phyloP scores from a whole-genome alignment of 1,140 invertebrate species.

The Copidosoma floridanum region DNA sequence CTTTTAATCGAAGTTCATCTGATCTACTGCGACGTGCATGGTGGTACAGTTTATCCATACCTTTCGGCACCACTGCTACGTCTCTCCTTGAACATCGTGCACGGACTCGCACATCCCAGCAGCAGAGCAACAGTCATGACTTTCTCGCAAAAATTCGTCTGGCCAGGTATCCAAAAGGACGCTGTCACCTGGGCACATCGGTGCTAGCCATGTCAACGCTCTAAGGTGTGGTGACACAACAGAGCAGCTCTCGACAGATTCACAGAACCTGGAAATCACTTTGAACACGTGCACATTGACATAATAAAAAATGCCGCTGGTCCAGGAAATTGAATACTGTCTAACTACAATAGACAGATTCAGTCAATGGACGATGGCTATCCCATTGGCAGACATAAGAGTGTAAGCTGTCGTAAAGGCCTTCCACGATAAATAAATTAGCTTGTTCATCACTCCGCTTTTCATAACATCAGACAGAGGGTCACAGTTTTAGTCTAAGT shows the following conservation, averaged over 20 bases:
- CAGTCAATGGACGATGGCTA: conserved; percentile 39
- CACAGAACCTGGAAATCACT: too few species aligned
- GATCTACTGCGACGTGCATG: background rate
- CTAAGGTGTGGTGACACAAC: background rate
- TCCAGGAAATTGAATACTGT: conserved; percentile 23
- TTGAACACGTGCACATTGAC: too few species aligned
- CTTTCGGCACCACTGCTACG: too few species aligned
- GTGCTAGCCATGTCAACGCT: background rate
- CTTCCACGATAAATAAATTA: conserved; percentile 39
- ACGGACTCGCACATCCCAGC: background rate
- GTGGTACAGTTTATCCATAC: too few species aligned
- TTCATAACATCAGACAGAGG: conserved; percentile 43
- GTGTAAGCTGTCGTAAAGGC: conserved; percentile 42
- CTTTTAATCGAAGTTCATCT: background rate
- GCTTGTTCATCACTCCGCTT: conserved; percentile 39
- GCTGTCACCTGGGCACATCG: background rate
- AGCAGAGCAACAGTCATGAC: background rate
- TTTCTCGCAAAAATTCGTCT: background rate
- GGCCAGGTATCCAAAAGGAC: background rate
- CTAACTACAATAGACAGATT: conserved; percentile 38
- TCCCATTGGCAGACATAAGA: conserved; percentile 32
- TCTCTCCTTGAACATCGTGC: background rate
- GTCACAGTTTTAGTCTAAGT: conserved; percentile 43
- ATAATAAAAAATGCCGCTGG: too few species aligned
- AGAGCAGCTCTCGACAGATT: background rate